A percentile compares a stretch with the other conserved stretches of the same genome.
Evolutionary conservation across 2,888 invertebrate species (phyloP).

Genomic region (Epistrophe grossulariae): DNA sequence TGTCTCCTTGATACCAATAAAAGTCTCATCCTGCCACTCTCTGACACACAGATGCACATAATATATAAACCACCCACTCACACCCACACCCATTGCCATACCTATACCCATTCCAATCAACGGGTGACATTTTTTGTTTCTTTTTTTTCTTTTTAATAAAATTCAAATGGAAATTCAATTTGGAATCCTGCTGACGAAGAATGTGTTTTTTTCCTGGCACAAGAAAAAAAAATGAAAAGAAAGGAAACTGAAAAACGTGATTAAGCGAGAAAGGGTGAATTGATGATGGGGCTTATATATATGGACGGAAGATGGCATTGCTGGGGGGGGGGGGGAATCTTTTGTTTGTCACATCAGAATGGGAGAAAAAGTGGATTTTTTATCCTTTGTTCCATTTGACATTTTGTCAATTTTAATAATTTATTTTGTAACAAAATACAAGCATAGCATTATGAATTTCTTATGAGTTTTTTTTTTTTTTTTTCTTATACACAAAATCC

Average conservation of each 20-base stretch:
- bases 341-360: conserved; percentile 36
- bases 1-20: conserved; percentile 69
- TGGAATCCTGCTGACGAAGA: conserved; percentile 59
- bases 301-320: background rate
- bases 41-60: conserved; percentile 11
- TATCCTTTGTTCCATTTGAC: conserved; percentile 17
- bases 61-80: background rate
- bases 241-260: conserved; percentile 49
- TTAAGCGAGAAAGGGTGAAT: conserved; percentile 51
- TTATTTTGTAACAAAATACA: background rate
- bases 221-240: background rate
- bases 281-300: background rate
- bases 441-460: background rate
- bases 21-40: conserved; percentile 49
- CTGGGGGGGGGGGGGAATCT: background rate
- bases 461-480: too few species aligned
- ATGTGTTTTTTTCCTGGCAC: conserved; percentile 45
- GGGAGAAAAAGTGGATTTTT: background rate
- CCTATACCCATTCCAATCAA: conserved; percentile 53
- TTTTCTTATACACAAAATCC: background rate
- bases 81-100: background rate
- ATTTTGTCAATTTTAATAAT: conserved; percentile 52
- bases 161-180: conserved; percentile 68
- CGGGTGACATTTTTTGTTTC: conserved; percentile 29
- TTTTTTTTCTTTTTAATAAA: conserved; percentile 47